Percentiles rank a stretch among this genome's conserved stretches.
These are phyloP conservation scores for Nasonovia ribisnigri DNA, from an alignment of 2,888 invertebrate genomes.

Conservation along the genomic window DNA sequence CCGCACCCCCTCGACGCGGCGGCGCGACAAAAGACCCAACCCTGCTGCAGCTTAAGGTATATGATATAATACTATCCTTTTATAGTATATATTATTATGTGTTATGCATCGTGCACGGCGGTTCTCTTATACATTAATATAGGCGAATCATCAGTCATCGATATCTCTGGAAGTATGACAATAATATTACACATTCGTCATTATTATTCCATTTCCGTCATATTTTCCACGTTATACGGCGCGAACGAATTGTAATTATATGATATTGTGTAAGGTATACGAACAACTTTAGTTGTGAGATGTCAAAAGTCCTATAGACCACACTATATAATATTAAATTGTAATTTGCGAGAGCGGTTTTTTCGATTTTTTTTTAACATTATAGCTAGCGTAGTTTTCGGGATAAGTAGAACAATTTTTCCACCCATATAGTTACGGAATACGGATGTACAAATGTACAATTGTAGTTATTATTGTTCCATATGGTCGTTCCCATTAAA, in stretches of 20 bases:
- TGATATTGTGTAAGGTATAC: not conserved
- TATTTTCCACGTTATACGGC: not conserved
- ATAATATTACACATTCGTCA: not conserved
- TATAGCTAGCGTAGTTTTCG: not conserved
- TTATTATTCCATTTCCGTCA: not conserved
- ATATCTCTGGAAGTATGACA: not conserved
- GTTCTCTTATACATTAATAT: not conserved
- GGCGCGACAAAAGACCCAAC: constrained; percentile 40
- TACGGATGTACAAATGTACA: not conserved
- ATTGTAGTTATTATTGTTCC: not conserved
- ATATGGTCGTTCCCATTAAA: too few species aligned
- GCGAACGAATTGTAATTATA: too few species aligned
- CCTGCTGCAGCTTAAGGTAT: not conserved
- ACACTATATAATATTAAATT: not conserved
- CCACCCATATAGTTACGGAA: not conserved
- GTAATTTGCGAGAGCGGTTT: not conserved
- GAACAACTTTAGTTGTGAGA: not conserved
- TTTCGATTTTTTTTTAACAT: not conserved
- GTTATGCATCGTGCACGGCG: not conserved
- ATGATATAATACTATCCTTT: not conserved
- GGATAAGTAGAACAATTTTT: not conserved
- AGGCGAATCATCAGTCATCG: not conserved
- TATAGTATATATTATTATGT: not conserved
- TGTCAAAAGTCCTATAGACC: not conserved
- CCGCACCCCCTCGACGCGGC: not conserved